These are phyloP conservation scores for Liparis tanakae DNA, from an alignment of 2,797 vertebrate species.

Conservation along the genomic window DNA sequence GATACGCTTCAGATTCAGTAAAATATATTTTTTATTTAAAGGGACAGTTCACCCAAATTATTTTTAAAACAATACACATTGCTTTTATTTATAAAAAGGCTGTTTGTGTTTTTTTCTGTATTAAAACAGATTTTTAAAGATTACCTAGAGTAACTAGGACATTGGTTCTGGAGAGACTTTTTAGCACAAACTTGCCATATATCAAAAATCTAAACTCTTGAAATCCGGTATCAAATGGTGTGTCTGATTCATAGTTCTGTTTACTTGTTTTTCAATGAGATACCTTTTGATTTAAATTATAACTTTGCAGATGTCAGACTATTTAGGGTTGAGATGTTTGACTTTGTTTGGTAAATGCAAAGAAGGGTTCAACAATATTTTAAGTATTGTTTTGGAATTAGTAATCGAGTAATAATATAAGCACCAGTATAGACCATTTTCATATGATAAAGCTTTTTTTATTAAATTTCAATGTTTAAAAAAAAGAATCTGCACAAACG, in stretches of 20 bases:
- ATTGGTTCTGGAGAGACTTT: constrained; percentile 7
- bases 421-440: background rate
- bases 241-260: background rate
- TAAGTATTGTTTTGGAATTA: background rate
- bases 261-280: background rate
- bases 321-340: background rate
- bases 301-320: background rate
- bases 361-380: background rate
- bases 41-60: constrained; percentile 19
- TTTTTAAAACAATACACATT: background rate
- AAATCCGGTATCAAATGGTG: background rate
- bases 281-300: background rate
- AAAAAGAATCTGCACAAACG: background rate
- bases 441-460: background rate
- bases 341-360: background rate
- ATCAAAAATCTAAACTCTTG: background rate
- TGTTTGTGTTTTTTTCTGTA: background rate
- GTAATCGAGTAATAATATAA: background rate
- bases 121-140: constrained; percentile 1
- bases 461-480: background rate
- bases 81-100: background rate
- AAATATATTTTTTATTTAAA: background rate
- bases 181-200: background rate
- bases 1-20: background rate
- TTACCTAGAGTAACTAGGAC: background rate